Evolutionary conservation across 2,888 invertebrate species (phyloP), one percentile per base, ranked within the genome.

Genomic region (Dendrolimus houi): DNA sequence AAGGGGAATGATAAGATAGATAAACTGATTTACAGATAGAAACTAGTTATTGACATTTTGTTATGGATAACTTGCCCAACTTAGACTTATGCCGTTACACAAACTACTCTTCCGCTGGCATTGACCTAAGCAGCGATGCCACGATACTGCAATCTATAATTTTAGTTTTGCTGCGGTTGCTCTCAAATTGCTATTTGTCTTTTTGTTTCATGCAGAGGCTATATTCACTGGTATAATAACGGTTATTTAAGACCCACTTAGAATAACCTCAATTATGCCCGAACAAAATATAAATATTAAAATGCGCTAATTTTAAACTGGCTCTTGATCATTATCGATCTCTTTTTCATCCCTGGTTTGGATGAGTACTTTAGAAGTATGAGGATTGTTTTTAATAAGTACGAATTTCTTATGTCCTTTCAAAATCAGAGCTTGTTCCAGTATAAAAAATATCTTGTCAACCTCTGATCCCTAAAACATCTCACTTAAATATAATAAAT

Each of bases 21-120:
- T 29, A 6, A 29, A 29, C 29, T 29, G 29, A 29, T 29, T 6
- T 29, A 29, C 29, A 29, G 29, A 29, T 29, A 29, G 3, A 29
- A 29, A 29, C 29, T 29, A 29, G 29, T 75, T 80, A 77, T 81
- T 83, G 81, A 83, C 79, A 84, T 79, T 81, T 83, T 72, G 69
- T 75, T 79, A 71, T 74, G 47, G 47, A 9, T 47, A 12, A 47
- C 47, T 47, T 72, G 71, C 64, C 64, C 62, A 62, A 69, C 47
- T 70, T 68, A 66, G 64, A 61, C 64, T 64, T 66, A 69, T 75
- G 74, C 81, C 84, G 84, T 85, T 85, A 84, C 64, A 62, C 70
- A 76, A 79, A 77, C 74, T 68, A 59, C 63, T 76, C 81, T 77
- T 83, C 81, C 80, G 81, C 81, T 81, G 81, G 79, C 83, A 85